Evolutionary conservation across 2,888 invertebrate species (phyloP).

Genomic region (Mesorhabditis spiculigera): DNA sequence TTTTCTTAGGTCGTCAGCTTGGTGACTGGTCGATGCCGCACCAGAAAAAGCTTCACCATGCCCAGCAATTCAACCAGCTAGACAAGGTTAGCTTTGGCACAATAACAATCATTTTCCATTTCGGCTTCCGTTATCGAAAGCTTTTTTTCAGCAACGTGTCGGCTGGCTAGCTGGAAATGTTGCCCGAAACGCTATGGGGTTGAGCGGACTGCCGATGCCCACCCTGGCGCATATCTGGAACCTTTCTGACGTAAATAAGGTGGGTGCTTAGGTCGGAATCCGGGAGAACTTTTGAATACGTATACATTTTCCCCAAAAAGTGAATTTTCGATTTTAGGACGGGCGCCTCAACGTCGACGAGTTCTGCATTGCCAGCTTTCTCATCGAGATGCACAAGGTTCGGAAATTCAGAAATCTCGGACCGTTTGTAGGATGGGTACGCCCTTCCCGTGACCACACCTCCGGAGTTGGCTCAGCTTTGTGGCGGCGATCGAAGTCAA

Average conservation of each 20-base stretch:
- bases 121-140: neutral
- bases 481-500: slow-evolving; percentile 18
- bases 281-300: neutral
- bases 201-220: slow-evolving; percentile 83
- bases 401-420: slow-evolving; percentile 3
- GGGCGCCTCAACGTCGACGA: slow-evolving; percentile 92
- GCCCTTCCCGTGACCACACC: slow-evolving; percentile 85
- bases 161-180: slow-evolving; percentile 45
- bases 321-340: slow-evolving; percentile 63
- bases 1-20: slow-evolving; percentile 32
- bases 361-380: slow-evolving; percentile 92
- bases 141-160: slow-evolving; percentile 28
- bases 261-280: neutral
- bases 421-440: slow-evolving; percentile 71
- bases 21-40: slow-evolving; percentile 57
- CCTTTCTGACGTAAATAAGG: slow-evolving; percentile 78
- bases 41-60: slow-evolving; percentile 47
- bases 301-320: neutral
- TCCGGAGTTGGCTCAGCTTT: slow-evolving; percentile 63
- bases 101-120: neutral
- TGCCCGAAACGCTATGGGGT: slow-evolving; percentile 72
- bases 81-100: slow-evolving; percentile 31
- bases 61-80: slow-evolving; percentile 54
- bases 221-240: slow-evolving; percentile 94
- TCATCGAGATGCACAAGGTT: slow-evolving; percentile 71